phyloP scores from a whole-genome alignment of 2,113 vertebrate genomes.

The Lophius piscatorius region DNA sequence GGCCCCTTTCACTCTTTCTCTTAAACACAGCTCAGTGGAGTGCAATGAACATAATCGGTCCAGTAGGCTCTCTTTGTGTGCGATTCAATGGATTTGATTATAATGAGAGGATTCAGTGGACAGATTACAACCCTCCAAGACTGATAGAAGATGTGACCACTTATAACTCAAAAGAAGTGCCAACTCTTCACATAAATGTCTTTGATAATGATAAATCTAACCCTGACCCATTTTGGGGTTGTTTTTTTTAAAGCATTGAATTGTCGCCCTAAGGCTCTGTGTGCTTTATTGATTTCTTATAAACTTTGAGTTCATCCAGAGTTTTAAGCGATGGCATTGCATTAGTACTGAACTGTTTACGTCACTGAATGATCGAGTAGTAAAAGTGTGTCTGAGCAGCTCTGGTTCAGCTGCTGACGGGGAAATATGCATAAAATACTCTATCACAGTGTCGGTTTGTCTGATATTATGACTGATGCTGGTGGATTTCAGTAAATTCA shows the following conservation, averaged over 20 bases:
- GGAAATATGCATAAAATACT: too few species aligned
- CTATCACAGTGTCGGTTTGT: too few species aligned
- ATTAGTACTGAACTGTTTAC: not conserved
- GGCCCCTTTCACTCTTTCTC: slow-evolving; percentile 8
- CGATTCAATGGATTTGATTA: slow-evolving; percentile 58
- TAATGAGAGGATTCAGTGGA: slow-evolving; percentile 33
- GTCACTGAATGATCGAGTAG: too few species aligned
- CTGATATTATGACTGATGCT: too few species aligned
- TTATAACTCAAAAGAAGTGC: slow-evolving; percentile 1
- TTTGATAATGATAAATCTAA: too few species aligned
- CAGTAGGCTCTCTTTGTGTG: slow-evolving; percentile 33
- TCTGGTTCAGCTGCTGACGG: too few species aligned
- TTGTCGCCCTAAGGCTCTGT: too few species aligned
- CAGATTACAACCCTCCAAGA: slow-evolving; percentile 6
- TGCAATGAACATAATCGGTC: slow-evolving; percentile 41
- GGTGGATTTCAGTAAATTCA: too few species aligned
- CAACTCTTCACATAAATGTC: slow-evolving; percentile 1
- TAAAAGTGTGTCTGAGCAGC: too few species aligned
- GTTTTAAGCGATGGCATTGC: not conserved
- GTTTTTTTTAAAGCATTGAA: too few species aligned
- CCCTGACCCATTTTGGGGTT: too few species aligned
- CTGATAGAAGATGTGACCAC: not conserved
- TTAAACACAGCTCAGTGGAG: slow-evolving; percentile 7
- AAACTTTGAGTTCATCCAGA: not conserved
- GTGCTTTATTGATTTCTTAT: too few species aligned